These are phyloP conservation scores for Epicampocera succincta DNA, from an alignment of 2,888 invertebrate genomes.

Conservation along the genomic window DNA sequence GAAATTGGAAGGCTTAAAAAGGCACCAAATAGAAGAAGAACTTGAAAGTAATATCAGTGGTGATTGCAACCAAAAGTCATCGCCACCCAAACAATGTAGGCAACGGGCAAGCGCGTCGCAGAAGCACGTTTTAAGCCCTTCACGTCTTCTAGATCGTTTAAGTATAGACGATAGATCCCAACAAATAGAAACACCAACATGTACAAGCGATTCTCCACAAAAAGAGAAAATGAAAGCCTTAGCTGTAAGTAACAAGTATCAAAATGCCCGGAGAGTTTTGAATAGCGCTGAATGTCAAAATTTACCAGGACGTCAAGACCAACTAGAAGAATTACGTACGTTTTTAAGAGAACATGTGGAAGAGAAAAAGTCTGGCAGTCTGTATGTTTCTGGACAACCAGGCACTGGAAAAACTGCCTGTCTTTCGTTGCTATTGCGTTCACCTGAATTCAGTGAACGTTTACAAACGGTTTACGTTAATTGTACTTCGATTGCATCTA, in stretches of 20 bases:
- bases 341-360: slow-evolving; percentile 87
- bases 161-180: slow-evolving; percentile 77
- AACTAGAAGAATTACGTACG: slow-evolving; percentile 86
- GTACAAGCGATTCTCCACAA: neutral
- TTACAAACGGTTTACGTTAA: slow-evolving; percentile 87
- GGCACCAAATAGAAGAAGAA: slow-evolving; percentile 53
- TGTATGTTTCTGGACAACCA: slow-evolving; percentile 98
- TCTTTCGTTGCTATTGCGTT: slow-evolving; percentile 87
- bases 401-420: slow-evolving; percentile 98
- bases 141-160: slow-evolving; percentile 77
- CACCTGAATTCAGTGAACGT: slow-evolving; percentile 83
- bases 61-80: slow-evolving; percentile 71
- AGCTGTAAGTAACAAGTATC: slow-evolving; percentile 78
- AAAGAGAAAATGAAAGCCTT: slow-evolving; percentile 22
- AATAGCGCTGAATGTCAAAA: slow-evolving; percentile 82
- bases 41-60: slow-evolving; percentile 3
- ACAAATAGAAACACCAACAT: slow-evolving; percentile 36
- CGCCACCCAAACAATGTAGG: slow-evolving; percentile 79
- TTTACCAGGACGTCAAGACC: slow-evolving; percentile 90
- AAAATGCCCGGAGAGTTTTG: slow-evolving; percentile 79
- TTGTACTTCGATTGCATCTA: slow-evolving; percentile 94
- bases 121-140: slow-evolving; percentile 77
- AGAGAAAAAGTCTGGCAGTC: slow-evolving; percentile 87
- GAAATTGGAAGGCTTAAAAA: slow-evolving; percentile 59
- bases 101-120: slow-evolving; percentile 68